Base-by-base conservation (phyloP, 2,797 vertebrate species). In the Pterois miles region DNA sequence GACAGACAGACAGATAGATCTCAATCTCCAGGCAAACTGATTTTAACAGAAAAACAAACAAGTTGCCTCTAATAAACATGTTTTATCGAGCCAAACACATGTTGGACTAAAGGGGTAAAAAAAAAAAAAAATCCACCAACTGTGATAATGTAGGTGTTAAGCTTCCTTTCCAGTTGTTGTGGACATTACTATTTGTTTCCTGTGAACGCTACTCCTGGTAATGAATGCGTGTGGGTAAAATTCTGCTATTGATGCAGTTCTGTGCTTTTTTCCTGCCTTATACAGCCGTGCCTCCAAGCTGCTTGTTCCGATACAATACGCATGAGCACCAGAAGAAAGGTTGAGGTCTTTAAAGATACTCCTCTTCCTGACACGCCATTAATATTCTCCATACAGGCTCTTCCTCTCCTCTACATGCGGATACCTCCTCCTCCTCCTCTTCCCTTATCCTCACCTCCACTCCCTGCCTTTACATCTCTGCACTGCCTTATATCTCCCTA, bases 321-420 rank as follows among this genome's bases (percentile, higher is more conserved):
- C 78, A 75, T 78, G 78, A 78, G 78, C 80, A 72, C 29, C 50
- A 82, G 48, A 81, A 75, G 67, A 89, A 63, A 83, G 69, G 71
- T 80, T 78, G 85, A 84, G 86, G 85, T 90, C 88, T 93, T 92
- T 86, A 90, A 91, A 92, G 83, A 89, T 83, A 87, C 86, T 91
- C 89, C 62, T 89, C 87, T 89, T 88, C 82, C 89, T 93, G 91
- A 92, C 88, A 91, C 83, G 71, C 85, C 87, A 95, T 95, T 95
- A 92, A 95, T 94, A 95, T 95, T 95, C 92, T 86, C 83, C 68
- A 84, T 91, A 85, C 85, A 82, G 81, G 29, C 78, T 82, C 84
- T 76, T 85, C 74, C 66, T 83, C 78, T 86, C 76, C 76, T 80
- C 85, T 83, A 80, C 82, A 80, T 84, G 70, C 6, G 16, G 83